Evolutionary conservation across 2,888 invertebrate genomes (phyloP), one percentile per base, ranked within the genome.

Genomic region (Cerceris ruficornis): DNA sequence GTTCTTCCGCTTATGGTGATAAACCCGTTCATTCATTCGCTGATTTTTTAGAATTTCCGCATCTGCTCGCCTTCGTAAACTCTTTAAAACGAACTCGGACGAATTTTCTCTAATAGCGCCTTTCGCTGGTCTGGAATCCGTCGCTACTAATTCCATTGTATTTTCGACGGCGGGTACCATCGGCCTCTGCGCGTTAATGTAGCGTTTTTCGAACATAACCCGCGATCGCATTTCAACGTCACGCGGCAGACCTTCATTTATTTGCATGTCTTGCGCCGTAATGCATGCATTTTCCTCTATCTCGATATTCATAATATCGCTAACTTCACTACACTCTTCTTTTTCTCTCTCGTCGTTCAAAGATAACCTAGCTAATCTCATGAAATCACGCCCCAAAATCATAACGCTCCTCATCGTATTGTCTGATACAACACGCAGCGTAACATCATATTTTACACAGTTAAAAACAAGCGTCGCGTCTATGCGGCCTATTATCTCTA

Each of bases 1-100:
- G 8, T 14, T 49, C 67, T 87, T 88, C 39, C 85, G 87, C 52
- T 69, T 87, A 28, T 70, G 79, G 70, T 90, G 81, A 75, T 81
- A 87, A 77, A 83, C 74, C 7, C 88, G 83, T 11, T 77, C 54
- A 59, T 89, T 87, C 5, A n/a, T 65, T 58, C 79, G 81, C 9
- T 71, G 58, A 17, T 13, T 39, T 39, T 11, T 49, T 6, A 5
- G 39, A n/a, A 87, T 89, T n/a, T 58, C 74, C 14, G 72, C 52
- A 2, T 58, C 57, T 0, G 82, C 84, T 28, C 61, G 49, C 28
- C 39, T 59, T 0, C 80, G 72, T 6, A 84, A 54, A 8, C 61
- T 14, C 43, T 70, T 69, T 57, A 87, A 71, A 9, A 28, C 55
- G 13, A 17, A 57, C 17, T 57, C 55, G 2, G 39, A 57, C 17